Percentiles rank a stretch among this genome's conserved stretches.
Conservation (phyloP, 2,113 vertebrate species). For the Sterna hirundo region DNA sequence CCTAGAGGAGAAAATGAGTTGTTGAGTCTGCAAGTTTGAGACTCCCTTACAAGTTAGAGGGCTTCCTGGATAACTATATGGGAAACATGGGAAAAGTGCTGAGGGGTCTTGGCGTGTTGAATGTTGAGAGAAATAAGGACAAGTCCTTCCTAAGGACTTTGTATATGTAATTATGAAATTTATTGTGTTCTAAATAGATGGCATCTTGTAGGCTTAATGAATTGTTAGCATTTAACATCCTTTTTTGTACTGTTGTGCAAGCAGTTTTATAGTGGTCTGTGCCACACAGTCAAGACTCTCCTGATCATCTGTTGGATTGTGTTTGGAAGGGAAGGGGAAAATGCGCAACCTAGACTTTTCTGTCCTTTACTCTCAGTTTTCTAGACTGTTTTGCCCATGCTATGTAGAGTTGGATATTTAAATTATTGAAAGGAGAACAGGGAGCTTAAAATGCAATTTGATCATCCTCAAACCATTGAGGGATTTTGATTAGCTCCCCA, state of each 20-base stretch:
- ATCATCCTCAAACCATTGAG: neutral
- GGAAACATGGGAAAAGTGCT: neutral
- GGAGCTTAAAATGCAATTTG: neutral
- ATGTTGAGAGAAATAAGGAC: neutral
- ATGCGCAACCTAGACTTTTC: neutral
- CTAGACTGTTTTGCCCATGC: neutral
- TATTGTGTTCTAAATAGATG: neutral
- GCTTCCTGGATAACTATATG: neutral
- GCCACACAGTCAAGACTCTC: neutral
- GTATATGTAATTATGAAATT: neutral
- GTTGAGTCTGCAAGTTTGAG: neutral
- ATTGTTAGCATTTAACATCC: neutral
- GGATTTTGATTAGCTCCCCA: neutral
- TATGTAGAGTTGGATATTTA: neutral
- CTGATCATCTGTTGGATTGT: neutral
- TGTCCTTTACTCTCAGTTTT: neutral
- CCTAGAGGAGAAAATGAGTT: neutral
- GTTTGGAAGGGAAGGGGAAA: neutral
- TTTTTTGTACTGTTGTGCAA: neutral
- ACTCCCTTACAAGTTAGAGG: neutral
- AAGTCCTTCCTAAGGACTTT: neutral
- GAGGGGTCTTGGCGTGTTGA: neutral
- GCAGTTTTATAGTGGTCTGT: neutral
- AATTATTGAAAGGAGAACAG: neutral
- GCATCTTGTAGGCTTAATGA: neutral